Evolutionary conservation across 2,888 invertebrate species (phyloP).

Genomic region (Halictus quadricinctus): DNA sequence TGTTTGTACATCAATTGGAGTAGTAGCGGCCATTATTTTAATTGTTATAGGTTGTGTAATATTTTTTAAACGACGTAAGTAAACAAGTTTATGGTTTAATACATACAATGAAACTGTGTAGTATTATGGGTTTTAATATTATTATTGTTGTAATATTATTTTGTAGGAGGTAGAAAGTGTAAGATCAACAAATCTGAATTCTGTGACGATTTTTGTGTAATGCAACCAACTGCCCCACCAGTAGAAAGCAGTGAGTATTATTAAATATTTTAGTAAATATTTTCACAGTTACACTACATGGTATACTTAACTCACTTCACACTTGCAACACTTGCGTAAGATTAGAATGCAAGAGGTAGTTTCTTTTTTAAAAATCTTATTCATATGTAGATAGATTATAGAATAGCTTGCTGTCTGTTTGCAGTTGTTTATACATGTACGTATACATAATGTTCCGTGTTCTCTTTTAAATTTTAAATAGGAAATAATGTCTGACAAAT

Average conservation of each 20-base stretch:
- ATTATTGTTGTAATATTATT: neutral
- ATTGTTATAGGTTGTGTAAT: neutral
- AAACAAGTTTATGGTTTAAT: neutral
- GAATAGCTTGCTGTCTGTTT: conserved; percentile 25
- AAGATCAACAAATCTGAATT: conserved; percentile 50
- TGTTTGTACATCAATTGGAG: conserved; percentile 22
- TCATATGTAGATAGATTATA: conserved; percentile 26
- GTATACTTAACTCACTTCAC: neutral
- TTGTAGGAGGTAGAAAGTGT: conserved; percentile 4
- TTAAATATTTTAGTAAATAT: neutral
- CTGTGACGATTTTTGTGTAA: conserved; percentile 57
- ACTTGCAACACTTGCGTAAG: neutral
- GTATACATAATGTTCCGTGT: neutral
- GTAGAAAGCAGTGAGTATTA: conserved; percentile 72
- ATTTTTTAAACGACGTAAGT: conserved; percentile 53
- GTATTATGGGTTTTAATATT: neutral
- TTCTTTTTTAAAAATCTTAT: neutral
- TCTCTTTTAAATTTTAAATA: neutral
- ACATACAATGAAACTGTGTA: neutral
- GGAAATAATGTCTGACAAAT: conserved; percentile 13
- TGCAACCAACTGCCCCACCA: conserved; percentile 74
- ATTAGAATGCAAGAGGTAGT: neutral
- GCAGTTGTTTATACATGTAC: conserved; percentile 2
- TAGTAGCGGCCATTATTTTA: neutral
- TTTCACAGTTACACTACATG: neutral